Percentiles rank a stretch among this genome's conserved stretches.
Conservation (phyloP, 2,113 vertebrate genomes). For the Upupa epops region DNA sequence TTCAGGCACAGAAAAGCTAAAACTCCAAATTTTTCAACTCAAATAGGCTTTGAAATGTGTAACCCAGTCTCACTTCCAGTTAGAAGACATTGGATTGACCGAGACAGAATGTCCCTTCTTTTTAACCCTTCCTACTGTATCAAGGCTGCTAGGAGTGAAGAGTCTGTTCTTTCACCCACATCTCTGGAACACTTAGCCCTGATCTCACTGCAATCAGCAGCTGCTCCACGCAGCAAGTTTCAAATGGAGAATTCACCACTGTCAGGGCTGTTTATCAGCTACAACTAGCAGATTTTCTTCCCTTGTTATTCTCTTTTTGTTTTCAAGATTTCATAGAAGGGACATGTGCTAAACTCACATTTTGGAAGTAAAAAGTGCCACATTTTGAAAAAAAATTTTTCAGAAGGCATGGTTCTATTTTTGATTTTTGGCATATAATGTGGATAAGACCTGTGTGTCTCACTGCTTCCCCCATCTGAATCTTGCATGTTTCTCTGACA, state of each 20-base stretch:
- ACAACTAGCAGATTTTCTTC: background rate
- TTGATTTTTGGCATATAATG: background rate
- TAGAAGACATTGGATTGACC: background rate
- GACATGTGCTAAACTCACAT: background rate
- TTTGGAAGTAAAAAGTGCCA: background rate
- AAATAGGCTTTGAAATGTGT: background rate
- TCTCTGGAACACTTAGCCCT: background rate
- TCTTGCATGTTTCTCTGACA: background rate
- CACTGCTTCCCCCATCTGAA: background rate
- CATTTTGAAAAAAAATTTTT: background rate
- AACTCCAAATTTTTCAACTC: conserved; percentile 18
- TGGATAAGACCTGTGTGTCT: background rate
- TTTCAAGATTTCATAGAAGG: background rate
- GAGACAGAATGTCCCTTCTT: background rate
- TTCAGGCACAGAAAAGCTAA: conserved; percentile 1
- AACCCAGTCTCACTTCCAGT: background rate
- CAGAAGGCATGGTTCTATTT: background rate
- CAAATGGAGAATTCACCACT: background rate
- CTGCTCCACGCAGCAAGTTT: background rate
- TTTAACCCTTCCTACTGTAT: background rate
- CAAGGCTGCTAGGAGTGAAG: background rate
- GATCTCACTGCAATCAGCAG: background rate
- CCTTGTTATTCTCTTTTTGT: background rate
- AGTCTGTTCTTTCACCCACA: background rate
- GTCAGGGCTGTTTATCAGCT: background rate